Conservation (phyloP, 2,797 vertebrate genomes). For the Enoplosus armatus region DNA sequence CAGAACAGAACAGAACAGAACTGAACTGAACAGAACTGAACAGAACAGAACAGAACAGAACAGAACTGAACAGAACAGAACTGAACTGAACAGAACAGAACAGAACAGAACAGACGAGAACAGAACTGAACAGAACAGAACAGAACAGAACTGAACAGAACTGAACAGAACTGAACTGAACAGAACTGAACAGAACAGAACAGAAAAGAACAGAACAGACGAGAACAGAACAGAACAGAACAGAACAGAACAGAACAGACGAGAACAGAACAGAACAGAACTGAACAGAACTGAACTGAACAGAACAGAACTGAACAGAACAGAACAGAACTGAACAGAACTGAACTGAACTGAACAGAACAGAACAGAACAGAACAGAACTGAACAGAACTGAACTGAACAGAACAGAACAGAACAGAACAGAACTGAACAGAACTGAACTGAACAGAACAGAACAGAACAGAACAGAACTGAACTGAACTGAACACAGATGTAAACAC, state of each 20-base stretch:
- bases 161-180: not conserved
- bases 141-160: not conserved
- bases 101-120: not conserved
- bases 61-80: not conserved
- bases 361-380: not conserved
- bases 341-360: too few species aligned
- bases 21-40: not conserved
- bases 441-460: not conserved
- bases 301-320: not conserved
- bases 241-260: not conserved
- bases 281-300: not conserved
- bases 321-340: too few species aligned
- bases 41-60: not conserved
- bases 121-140: not conserved
- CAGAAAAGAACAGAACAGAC: not conserved
- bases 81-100: not conserved
- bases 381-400: not conserved
- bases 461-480: too few species aligned
- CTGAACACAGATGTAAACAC: not conserved
- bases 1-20: not conserved
- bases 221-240: not conserved
- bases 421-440: not conserved
- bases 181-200: too few species aligned
- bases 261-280: not conserved
- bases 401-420: not conserved